Evolutionary conservation across 2,888 invertebrate genomes (phyloP).

Genomic region (Fragum fragum): DNA sequence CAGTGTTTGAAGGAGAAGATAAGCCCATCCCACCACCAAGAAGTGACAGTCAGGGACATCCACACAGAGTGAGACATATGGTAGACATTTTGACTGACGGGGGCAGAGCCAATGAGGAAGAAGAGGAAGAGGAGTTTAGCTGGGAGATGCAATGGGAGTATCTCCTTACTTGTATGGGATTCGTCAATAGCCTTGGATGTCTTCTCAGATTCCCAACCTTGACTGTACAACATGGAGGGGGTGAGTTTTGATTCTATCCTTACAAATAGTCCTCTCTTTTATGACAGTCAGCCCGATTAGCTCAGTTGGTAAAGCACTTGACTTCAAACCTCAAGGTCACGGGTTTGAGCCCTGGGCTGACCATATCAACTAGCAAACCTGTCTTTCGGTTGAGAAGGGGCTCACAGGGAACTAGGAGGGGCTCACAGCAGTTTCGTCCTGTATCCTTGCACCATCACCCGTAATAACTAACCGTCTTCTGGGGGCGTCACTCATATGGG

Average conservation of each 20-base stretch:
- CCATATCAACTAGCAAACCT: no score
- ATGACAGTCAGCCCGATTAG: no score
- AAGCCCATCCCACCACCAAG: conserved; percentile 61
- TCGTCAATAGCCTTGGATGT: conserved; percentile 89
- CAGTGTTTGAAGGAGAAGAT: conserved; percentile 20
- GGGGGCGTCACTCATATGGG: no score
- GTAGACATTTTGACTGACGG: conserved; percentile 42
- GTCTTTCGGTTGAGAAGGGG: no score
- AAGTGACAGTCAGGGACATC: conserved; percentile 43
- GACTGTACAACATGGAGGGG: conserved; percentile 84
- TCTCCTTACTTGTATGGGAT: conserved; percentile 89
- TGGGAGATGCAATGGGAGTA: conserved; percentile 87
- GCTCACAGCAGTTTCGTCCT: no score
- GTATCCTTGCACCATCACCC: no score
- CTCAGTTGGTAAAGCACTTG: no score
- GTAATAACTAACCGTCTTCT: no score
- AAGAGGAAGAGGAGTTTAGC: conserved; percentile 86
- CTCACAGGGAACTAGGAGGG: no score
- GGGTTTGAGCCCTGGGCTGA: no score
- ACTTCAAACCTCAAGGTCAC: no score
- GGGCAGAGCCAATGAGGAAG: conserved; percentile 7
- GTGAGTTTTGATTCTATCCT: conserved; percentile 58
- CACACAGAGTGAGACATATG: conserved; percentile 37
- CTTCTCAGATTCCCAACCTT: conserved; percentile 91
- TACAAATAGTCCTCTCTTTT: no score